These are phyloP conservation scores for Daphoenositta chrysoptera DNA, from an alignment of 2,113 vertebrate species.

Conservation along the genomic window DNA sequence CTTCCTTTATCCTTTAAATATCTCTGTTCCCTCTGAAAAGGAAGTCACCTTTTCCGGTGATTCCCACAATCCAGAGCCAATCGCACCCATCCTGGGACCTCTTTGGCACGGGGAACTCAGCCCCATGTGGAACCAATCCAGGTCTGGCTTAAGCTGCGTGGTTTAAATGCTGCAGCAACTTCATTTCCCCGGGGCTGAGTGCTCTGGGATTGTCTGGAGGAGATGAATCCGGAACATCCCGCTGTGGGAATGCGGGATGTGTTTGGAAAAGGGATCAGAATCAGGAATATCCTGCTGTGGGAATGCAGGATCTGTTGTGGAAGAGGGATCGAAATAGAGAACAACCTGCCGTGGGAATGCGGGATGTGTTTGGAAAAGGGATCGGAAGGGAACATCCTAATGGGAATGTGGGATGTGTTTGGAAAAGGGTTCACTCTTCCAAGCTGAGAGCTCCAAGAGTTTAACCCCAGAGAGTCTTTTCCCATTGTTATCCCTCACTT, in stretches of 20 bases:
- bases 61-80: not conserved
- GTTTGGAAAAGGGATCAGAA: not conserved
- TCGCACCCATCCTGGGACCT: accelerated
- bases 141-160: not conserved
- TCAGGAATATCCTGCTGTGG: no score
- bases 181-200: not conserved
- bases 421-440: not conserved
- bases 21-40: not conserved
- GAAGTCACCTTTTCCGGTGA: no score
- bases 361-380: not conserved
- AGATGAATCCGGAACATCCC: not conserved
- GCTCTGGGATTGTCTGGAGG: not conserved
- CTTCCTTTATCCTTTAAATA: not conserved
- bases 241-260: not conserved
- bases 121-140: not conserved
- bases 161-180: not conserved
- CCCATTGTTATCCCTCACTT: not conserved
- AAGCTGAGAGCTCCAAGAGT: not conserved
- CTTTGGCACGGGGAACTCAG: not conserved
- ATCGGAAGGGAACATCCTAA: not conserved
- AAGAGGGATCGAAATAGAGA: not conserved
- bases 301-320: not conserved
- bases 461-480: not conserved
- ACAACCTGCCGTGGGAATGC: no score
- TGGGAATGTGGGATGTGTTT: not conserved